These are phyloP conservation scores for Clarias laeviceps DNA, from an alignment of 2,797 vertebrate genomes.

Conservation along the genomic window DNA sequence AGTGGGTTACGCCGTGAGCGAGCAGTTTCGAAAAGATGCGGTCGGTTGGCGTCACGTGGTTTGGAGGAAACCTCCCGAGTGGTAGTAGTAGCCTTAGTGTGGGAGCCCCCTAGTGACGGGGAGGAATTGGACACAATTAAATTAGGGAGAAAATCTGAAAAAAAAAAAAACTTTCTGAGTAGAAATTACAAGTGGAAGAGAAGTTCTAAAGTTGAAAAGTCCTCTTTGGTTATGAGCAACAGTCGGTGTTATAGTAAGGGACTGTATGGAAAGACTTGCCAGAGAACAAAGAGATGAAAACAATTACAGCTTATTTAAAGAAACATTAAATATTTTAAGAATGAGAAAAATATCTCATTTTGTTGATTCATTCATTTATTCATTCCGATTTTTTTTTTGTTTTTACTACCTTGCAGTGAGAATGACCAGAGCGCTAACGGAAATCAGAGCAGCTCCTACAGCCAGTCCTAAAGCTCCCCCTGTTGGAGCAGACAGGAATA, in stretches of 20 bases:
- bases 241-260: not conserved
- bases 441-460: conserved; percentile 97
- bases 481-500: conserved; percentile 18
- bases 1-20: too few species aligned
- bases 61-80: too few species aligned
- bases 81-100: too few species aligned
- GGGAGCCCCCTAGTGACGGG: too few species aligned
- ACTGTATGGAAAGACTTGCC: not conserved
- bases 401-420: conserved; percentile 77
- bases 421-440: conserved; percentile 98
- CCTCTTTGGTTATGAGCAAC: not conserved
- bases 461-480: conserved; percentile 84
- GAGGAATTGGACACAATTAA: too few species aligned
- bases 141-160: too few species aligned
- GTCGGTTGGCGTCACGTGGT: too few species aligned
- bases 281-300: too few species aligned
- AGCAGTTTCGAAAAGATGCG: too few species aligned
- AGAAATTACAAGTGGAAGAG: not conserved
- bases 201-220: too few species aligned
- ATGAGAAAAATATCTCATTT: not conserved
- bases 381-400: not conserved
- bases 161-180: not conserved
- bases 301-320: too few species aligned
- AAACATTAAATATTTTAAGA: too few species aligned
- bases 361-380: not conserved